Base-by-base conservation (phyloP, 1,140 invertebrate species). In the Penaeus chinensis region DNA sequence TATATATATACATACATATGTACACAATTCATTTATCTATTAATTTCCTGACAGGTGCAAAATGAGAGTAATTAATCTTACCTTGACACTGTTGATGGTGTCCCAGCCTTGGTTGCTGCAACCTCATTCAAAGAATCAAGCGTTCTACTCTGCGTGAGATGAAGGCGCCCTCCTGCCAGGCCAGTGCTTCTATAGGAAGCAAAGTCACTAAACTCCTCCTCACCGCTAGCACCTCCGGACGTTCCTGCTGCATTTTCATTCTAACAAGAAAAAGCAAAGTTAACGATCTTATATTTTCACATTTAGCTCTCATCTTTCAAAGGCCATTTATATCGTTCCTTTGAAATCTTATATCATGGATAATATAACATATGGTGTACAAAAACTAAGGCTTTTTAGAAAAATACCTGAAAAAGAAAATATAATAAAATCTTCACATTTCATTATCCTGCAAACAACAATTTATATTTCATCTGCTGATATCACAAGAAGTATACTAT, bases 31-130 rank as follows among this genome's bases (percentile, higher is more conserved):
- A 83, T 85, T 54, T n/a, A n/a, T 85, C 20, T 3, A 16, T 69
- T 32, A 24, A n/a, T 24, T 4, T 42, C 32, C 11, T 84, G 22
- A 27, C 10, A 24, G 24, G 7, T 82, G 20, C n/a, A 42, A 61
- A 22, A 82, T 27, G 13, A 76, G 32, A 19, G 27, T 37, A 87
- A n/a, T 54, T 24, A 74, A 69, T 32, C 77, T 83, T 89, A 92
- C 92, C 92, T 92, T 24, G 96, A 96, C 78, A 95, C 96, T 91
- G 96, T 95, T 61, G 96, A 96, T 54, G 96, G 96, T 65, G 96
- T 96, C 91, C 93, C 93, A 74, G 92, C 94, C 93, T 94, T 95
- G 92, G 91, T 93, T 92, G 91, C 94, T 92, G 92, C 93, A 47
- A 95, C 92, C 91, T 96, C 95, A 89, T 94, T 94, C 4, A 96